phyloP scores from a whole-genome alignment of 2,113 vertebrate species.

The Elanus axillaris region DNA sequence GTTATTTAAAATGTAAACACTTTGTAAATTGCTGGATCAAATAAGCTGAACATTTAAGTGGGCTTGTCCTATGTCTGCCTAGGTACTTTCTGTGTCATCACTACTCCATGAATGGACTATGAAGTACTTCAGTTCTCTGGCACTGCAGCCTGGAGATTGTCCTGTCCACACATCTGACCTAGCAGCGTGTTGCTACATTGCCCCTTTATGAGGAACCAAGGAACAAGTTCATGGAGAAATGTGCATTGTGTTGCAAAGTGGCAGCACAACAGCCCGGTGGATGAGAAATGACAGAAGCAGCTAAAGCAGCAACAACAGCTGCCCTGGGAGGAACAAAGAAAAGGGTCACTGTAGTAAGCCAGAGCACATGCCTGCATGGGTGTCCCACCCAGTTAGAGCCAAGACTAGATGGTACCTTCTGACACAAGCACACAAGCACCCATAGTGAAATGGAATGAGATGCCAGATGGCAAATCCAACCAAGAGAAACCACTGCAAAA shows the following conservation, averaged over 20 bases:
- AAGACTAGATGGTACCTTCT: not conserved
- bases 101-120: not conserved
- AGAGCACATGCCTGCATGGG: not conserved
- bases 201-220: not conserved
- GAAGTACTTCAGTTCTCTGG: not conserved
- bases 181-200: not conserved
- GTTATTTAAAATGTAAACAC: not conserved
- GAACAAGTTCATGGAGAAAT: not conserved
- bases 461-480: not conserved
- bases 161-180: fast-evolving
- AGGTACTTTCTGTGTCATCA: not conserved
- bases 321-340: not conserved
- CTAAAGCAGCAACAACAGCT: not conserved
- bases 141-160: not conserved
- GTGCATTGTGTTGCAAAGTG: fast-evolving
- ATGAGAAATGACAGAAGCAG: not conserved
- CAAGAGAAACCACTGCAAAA: not conserved
- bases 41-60: not conserved
- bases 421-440: not conserved
- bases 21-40: not conserved
- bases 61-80: not conserved
- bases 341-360: not conserved
- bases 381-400: not conserved
- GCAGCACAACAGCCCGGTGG: not conserved
- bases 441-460: not conserved